These are phyloP conservation scores for Carduelis carduelis DNA, from an alignment of 2,797 vertebrate genomes.

Conservation along the genomic window DNA sequence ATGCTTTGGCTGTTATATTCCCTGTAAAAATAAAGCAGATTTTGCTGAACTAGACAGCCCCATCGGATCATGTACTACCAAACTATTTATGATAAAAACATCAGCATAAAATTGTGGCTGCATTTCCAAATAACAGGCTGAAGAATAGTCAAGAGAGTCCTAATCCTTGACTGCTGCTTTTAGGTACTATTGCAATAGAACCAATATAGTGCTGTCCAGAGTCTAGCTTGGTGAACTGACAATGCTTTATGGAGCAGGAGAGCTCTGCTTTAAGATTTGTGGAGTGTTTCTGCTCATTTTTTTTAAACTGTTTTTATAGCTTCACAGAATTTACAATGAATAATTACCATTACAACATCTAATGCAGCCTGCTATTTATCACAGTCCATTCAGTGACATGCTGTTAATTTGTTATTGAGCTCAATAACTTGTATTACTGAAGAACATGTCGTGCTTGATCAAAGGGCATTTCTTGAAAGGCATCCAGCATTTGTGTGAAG, in stretches of 20 bases:
- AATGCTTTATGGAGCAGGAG: background rate
- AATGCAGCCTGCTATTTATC: background rate
- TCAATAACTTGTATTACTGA: background rate
- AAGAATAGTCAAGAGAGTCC: background rate
- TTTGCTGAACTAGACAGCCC: background rate
- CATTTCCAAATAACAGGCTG: background rate
- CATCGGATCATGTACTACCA: background rate
- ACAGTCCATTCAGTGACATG: background rate
- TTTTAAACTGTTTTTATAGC: background rate
- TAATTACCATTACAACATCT: constrained; percentile 6
- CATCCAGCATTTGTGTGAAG: background rate
- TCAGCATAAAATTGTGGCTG: background rate
- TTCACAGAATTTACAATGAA: background rate
- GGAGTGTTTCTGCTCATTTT: background rate
- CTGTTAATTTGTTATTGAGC: constrained; percentile 6
- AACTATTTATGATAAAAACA: constrained; percentile 7
- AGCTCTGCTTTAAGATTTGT: background rate
- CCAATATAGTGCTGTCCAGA: background rate
- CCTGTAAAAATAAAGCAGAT: constrained; percentile 33
- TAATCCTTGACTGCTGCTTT: background rate
- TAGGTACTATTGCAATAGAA: background rate
- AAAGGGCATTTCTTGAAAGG: constrained; percentile 40
- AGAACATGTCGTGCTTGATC: constrained; percentile 28
- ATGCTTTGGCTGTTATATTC: constrained; percentile 11
- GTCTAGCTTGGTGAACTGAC: background rate